Evolutionary conservation across 2,888 invertebrate genomes (phyloP).

Genomic region (Lobophora halterata): DNA sequence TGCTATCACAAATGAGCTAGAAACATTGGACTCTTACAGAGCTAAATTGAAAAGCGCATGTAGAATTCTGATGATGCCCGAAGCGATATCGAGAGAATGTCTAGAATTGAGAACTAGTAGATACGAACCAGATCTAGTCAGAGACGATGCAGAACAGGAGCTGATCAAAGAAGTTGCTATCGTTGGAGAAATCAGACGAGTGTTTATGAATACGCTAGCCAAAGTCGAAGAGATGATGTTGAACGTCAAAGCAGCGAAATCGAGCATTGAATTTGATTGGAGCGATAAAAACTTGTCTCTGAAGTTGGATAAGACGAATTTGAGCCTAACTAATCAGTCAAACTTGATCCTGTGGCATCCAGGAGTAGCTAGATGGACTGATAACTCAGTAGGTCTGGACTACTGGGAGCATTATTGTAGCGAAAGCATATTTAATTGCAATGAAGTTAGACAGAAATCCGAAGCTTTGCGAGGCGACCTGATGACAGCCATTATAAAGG

Average conservation of each 20-base stretch:
- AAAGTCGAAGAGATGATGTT: conserved; percentile 85
- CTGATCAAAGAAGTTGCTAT: conserved; percentile 87
- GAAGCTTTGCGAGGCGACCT: conserved; percentile 84
- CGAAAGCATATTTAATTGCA: conserved; percentile 88
- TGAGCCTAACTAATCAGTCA: conserved; percentile 84
- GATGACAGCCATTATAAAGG: conserved; percentile 87
- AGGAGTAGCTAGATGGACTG: conserved; percentile 89
- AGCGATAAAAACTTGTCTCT: conserved; percentile 91
- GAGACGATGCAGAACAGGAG: conserved; percentile 91
- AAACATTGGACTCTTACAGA: conserved; percentile 82
- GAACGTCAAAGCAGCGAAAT: conserved; percentile 87
- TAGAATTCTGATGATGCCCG: conserved; percentile 84
- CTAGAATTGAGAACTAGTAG: conserved; percentile 85
- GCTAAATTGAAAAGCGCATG: conserved; percentile 84
- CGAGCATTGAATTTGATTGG: conserved; percentile 92
- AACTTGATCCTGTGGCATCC: conserved; percentile 86
- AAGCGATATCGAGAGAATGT: conserved; percentile 87
- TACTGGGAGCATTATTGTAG: conserved; percentile 92
- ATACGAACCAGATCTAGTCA: conserved; percentile 87
- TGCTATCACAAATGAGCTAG: conserved; percentile 84
- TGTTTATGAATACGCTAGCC: conserved; percentile 81
- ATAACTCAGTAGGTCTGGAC: conserved; percentile 80
- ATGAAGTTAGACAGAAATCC: conserved; percentile 87
- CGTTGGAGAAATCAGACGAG: conserved; percentile 85
- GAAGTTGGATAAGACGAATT: conserved; percentile 85